Evolutionary conservation across 2,113 vertebrate genomes (phyloP).

Genomic region (Pan troglodytes): NHGRI_mPanTro3-v2.1_pri NC_086015.1:103306501-103307000

Average conservation of each 20-base stretch:
- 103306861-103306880: neutral
- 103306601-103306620: constrained; percentile 49
- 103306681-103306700: neutral
- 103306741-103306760: neutral
- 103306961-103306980: neutral
- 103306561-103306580: neutral
- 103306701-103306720: neutral
- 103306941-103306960: constrained; percentile 11
- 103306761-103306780: neutral
- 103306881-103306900: constrained; percentile 49
- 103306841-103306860: neutral
- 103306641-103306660: neutral
- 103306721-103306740: neutral
- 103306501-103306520: neutral
- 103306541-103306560: constrained; percentile 20
- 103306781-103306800: neutral
- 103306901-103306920: neutral
- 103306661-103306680: neutral
- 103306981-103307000: neutral
- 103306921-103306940: neutral
- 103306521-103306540: neutral
- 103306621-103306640: neutral
- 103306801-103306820: constrained; percentile 6
- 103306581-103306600: neutral
- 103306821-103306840: neutral